phyloP scores from a whole-genome alignment of 2,888 invertebrate genomes.

The Apamea epomidion region DNA sequence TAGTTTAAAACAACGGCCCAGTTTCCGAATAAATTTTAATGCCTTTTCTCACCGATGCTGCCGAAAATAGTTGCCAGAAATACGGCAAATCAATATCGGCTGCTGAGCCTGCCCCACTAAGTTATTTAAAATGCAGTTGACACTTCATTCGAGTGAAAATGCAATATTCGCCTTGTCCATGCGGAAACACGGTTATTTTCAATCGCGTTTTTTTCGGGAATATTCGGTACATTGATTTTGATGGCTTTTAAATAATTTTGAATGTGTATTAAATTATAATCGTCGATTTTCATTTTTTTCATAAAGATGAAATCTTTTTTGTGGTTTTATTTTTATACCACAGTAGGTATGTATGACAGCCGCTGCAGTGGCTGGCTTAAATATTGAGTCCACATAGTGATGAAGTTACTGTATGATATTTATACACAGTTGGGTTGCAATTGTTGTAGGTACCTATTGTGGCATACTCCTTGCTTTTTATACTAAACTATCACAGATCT shows the following conservation, averaged over 20 bases:
- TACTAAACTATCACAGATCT: not conserved
- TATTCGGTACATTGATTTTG: slow-evolving; percentile 74
- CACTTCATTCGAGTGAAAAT: slow-evolving; percentile 87
- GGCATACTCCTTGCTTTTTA: not conserved
- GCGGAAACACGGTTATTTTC: slow-evolving; percentile 85
- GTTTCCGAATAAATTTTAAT: slow-evolving; percentile 43
- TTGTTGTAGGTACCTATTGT: not conserved
- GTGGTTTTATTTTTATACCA: slow-evolving; percentile 14
- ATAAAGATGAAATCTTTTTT: not conserved
- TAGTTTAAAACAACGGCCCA: slow-evolving; percentile 30
- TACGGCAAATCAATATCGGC: slow-evolving; percentile 83
- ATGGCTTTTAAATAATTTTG: slow-evolving; percentile 71
- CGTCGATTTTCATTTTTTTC: slow-evolving; percentile 45
- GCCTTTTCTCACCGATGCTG: slow-evolving; percentile 45
- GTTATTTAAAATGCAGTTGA: slow-evolving; percentile 90
- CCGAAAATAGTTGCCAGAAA: slow-evolving; percentile 69
- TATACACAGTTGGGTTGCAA: too few relatives aligned
- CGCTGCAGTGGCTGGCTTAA: not conserved
- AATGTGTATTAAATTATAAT: slow-evolving; percentile 67
- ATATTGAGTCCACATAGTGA: not conserved
- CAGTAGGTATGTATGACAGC: too few relatives aligned
- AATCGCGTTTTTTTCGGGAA: slow-evolving; percentile 76
- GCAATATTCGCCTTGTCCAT: slow-evolving; percentile 87
- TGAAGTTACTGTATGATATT: not conserved
- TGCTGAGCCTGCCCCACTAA: slow-evolving; percentile 78